A percentile compares a stretch with the other conserved stretches of the same genome.
Evolutionary conservation across 1,140 invertebrate genomes (phyloP).

Genomic region (Cataglyphis hispanica): DNA sequence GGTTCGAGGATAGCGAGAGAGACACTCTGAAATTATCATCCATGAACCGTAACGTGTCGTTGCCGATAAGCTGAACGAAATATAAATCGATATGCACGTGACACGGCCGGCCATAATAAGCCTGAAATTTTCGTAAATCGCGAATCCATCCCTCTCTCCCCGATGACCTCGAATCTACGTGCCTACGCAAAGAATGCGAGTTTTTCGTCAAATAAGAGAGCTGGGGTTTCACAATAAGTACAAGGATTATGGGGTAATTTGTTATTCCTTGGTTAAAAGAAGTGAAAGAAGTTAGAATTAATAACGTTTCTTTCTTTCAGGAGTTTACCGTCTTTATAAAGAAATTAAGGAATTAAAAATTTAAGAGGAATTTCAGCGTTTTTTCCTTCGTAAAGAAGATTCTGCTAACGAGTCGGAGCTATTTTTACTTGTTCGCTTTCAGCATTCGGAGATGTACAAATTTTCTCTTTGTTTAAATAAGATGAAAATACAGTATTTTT

Average conservation of each 20-base stretch:
- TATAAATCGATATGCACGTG: constrained; percentile 21
- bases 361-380: background rate
- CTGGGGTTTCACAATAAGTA: background rate
- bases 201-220: constrained; percentile 17
- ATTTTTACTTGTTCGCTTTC: background rate
- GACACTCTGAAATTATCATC: constrained; percentile 36
- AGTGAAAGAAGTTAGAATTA: constrained; percentile 11
- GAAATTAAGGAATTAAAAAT: constrained; percentile 11
- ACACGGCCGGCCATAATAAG: background rate
- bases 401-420: background rate
- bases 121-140: constrained; percentile 45
- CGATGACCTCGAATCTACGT: background rate
- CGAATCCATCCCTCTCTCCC: background rate
- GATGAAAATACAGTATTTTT: background rate
- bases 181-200: constrained; percentile 16
- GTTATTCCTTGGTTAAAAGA: background rate
- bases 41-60: constrained; percentile 38
- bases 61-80: constrained; percentile 33
- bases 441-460: background rate
- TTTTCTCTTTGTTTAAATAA: background rate
- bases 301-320: background rate
- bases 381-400: background rate
- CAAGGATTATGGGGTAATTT: background rate
- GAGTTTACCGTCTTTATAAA: background rate
- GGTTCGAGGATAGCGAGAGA: constrained; percentile 23